Percentiles rank a stretch among this genome's conserved stretches.
Conservation (phyloP, 2,113 vertebrate species). For the Sphaerodactylus townsendi region DNA sequence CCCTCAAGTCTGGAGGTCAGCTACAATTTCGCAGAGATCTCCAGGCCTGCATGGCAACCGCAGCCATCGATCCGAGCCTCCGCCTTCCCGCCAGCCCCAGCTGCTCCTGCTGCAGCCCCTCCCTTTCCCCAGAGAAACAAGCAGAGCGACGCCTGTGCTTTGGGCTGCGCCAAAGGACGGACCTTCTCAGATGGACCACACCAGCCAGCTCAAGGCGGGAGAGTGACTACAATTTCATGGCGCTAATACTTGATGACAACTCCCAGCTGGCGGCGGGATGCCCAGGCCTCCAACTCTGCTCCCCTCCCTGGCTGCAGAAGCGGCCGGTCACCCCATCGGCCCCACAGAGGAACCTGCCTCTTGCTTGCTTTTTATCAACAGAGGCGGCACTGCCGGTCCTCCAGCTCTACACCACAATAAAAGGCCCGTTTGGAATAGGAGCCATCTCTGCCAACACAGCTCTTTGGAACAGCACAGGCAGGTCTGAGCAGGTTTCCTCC, state of each 20-base stretch:
- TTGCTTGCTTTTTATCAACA: accelerated
- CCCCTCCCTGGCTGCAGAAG: not conserved
- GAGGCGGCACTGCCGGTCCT: accelerated
- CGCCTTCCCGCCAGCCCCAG: not conserved
- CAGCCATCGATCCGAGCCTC: not conserved
- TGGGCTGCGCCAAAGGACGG: accelerated
- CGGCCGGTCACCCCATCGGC: accelerated
- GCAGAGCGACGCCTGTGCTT: accelerated
- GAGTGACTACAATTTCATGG: slow-evolving; percentile 3
- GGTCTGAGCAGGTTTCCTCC: slow-evolving; percentile 35
- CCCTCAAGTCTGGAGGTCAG: too few relatives aligned
- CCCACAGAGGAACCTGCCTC: not conserved
- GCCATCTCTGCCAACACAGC: not conserved
- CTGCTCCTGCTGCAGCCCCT: not conserved
- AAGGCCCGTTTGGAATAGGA: accelerated
- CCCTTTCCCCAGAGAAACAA: not conserved
- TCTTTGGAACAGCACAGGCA: slow-evolving; percentile 32
- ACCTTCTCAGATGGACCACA: accelerated
- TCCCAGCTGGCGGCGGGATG: too few relatives aligned
- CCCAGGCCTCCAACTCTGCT: not conserved
- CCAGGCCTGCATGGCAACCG: too few relatives aligned
- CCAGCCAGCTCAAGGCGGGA: not conserved
- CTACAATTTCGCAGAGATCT: too few relatives aligned
- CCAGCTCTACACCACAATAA: not conserved
- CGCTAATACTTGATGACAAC: not conserved